Evolutionary conservation across 2,113 vertebrate species (phyloP).

Genomic region (Eudyptes chrysolophus): DNA sequence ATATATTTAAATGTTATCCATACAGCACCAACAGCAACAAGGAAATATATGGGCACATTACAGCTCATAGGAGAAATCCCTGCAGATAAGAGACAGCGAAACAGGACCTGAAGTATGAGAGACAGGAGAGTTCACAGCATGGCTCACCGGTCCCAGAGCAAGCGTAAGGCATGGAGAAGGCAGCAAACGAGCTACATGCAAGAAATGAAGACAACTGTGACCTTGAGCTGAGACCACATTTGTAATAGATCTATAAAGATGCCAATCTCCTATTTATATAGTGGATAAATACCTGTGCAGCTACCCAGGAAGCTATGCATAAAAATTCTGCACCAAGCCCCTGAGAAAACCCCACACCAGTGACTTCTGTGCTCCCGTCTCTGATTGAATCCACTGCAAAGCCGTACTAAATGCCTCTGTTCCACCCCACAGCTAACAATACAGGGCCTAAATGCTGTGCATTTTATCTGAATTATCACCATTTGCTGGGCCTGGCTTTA

Average conservation of each 20-base stretch:
- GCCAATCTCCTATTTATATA: background rate
- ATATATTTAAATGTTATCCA: background rate
- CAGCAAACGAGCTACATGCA: background rate
- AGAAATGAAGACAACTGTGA: background rate
- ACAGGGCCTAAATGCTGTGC: background rate
- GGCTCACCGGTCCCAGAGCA: background rate
- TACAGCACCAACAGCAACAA: background rate
- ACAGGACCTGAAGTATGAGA: background rate
- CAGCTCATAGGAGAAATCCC: background rate
- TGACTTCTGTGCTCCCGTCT: background rate
- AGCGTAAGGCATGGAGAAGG: background rate
- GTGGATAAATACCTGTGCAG: background rate
- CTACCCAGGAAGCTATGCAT: background rate
- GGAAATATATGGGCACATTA: background rate
- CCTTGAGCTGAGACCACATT: background rate
- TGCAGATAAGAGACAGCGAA: background rate
- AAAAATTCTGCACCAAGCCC: constrained; percentile 9
- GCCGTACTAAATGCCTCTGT: background rate
- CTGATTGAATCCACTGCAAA: background rate
- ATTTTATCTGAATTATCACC: background rate
- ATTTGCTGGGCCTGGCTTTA: background rate
- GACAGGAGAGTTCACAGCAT: background rate
- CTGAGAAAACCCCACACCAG: background rate
- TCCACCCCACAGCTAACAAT: background rate
- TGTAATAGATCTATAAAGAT: background rate